Evolutionary conservation across 2,888 invertebrate genomes (phyloP).

Genomic region (Phyllotreta cruciferae): DNA sequence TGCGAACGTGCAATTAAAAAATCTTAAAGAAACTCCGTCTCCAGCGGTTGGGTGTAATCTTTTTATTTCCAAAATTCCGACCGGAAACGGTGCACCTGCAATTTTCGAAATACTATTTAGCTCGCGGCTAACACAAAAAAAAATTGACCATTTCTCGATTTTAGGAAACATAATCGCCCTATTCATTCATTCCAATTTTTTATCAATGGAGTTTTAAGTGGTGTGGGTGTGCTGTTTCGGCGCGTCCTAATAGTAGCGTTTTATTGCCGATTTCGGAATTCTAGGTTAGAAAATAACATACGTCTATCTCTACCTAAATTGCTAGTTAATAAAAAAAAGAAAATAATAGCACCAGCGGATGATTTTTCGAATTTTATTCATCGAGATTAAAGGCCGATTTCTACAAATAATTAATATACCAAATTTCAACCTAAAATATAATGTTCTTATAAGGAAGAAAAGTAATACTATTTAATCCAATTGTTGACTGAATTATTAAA

Average conservation of each 20-base stretch:
- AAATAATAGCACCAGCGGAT: no score
- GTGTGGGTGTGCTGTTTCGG: conserved; percentile 40
- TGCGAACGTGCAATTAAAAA: neutral
- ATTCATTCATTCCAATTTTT: conserved; percentile 42
- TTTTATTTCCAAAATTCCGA: conserved; percentile 23
- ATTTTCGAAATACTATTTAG: conserved; percentile 32
- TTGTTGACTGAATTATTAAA: no score
- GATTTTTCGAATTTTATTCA: no score
- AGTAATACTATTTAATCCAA: no score
- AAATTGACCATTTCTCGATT: conserved; percentile 40
- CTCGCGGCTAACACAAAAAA: conserved; percentile 26
- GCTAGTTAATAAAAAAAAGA: no score
- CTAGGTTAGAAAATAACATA: neutral
- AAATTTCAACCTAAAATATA: no score
- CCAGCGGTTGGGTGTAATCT: conserved; percentile 1
- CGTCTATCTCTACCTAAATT: no score
- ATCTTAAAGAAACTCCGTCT: neutral
- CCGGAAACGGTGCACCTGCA: conserved; percentile 34
- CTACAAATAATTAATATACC: no score
- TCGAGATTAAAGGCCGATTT: no score
- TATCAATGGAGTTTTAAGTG: conserved; percentile 46
- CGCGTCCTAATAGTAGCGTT: conserved; percentile 14
- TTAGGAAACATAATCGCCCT: conserved; percentile 35
- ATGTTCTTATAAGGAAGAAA: no score
- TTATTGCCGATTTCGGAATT: conserved; percentile 10